Base-by-base conservation (phyloP, 2,113 vertebrate genomes). In the Turnix velox region DNA sequence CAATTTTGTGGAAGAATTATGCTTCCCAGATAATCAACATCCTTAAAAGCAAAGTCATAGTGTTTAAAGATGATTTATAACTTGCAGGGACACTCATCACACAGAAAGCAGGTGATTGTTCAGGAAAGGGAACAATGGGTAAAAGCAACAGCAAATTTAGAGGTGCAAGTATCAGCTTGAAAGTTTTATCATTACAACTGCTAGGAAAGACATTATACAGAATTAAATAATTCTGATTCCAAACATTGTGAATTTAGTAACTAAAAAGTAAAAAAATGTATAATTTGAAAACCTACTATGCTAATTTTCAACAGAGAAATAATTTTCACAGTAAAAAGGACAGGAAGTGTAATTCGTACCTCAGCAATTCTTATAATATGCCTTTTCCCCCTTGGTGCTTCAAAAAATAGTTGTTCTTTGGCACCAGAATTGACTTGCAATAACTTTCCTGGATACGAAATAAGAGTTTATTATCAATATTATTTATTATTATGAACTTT, bases 351-450 rank as follows among this genome's bases (percentile, higher is more conserved):
- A 83, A 78, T 42, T 79, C 75, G 33, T 97, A 98, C 98, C 98
- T 99, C 98, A 61, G 97, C 93, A 75, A 97, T 96, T 96, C 98
- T 98, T 96, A 99, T 98, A 84, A 98, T 94, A 75, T 98, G 98
- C 68, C 98, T 97, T 93, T 98, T 98, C 93, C 99, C 99, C 97
- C 99, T 98, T 3, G 99, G 99, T 63, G 99, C 99, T 98, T 99
- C 99, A 90, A 99, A 99, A 97, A 99, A 99, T 4, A 99, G 97
- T 82, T 99, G 99, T 95, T 99, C 99, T 98, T 99, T 99, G 94
- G 98, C 98, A 95, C 99, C 99, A 16, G 99, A 99, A 98, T 99
- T 99, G 95, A 99, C 98, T 98, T 99, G 99, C 94, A 99, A 92
- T 92, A 99, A 97, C 95, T 99, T 99, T 84, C 99, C 99, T 99